Conservation (phyloP, 2,113 vertebrate species). For the Plectropomus leopardus region DNA sequence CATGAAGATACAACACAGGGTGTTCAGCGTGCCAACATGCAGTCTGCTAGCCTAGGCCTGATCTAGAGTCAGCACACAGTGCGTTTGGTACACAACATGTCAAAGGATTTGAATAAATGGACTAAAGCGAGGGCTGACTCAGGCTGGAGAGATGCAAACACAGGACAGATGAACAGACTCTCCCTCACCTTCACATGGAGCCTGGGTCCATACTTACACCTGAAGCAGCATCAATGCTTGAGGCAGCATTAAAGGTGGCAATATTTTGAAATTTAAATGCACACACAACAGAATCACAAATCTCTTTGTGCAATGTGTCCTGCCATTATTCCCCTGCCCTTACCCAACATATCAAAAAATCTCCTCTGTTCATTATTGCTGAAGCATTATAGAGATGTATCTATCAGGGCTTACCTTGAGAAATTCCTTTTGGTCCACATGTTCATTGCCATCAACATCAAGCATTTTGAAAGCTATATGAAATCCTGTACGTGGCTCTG, state of each 20-base stretch:
- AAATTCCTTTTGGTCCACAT: constrained; percentile 96
- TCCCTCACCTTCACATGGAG: constrained; percentile 63
- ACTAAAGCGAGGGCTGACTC: constrained; percentile 13
- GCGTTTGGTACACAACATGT: not conserved
- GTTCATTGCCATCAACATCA: constrained; percentile 94
- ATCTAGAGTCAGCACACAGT: constrained; percentile 9
- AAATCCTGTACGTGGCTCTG: constrained; percentile 95
- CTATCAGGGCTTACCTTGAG: constrained; percentile 87
- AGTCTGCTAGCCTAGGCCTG: constrained; percentile 10
- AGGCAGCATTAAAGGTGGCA: constrained; percentile 70
- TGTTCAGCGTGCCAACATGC: constrained; percentile 63
- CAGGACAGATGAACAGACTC: constrained; percentile 31
- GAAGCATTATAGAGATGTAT: not conserved
- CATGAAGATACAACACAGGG: constrained; percentile 36
- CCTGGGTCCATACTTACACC: constrained; percentile 62
- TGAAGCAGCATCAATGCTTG: constrained; percentile 29
- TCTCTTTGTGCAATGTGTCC: not conserved
- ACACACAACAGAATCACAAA: constrained; percentile 12
- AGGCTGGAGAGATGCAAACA: constrained; percentile 55
- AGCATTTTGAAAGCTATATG: constrained; percentile 99
- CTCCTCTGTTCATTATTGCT: not conserved
- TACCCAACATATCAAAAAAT: not conserved
- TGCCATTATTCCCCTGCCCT: not conserved
- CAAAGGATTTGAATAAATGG: constrained; percentile 1
- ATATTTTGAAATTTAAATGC: constrained; percentile 46